phyloP scores from a whole-genome alignment of 2,797 vertebrate species.

The Thunnus albacares region DNA sequence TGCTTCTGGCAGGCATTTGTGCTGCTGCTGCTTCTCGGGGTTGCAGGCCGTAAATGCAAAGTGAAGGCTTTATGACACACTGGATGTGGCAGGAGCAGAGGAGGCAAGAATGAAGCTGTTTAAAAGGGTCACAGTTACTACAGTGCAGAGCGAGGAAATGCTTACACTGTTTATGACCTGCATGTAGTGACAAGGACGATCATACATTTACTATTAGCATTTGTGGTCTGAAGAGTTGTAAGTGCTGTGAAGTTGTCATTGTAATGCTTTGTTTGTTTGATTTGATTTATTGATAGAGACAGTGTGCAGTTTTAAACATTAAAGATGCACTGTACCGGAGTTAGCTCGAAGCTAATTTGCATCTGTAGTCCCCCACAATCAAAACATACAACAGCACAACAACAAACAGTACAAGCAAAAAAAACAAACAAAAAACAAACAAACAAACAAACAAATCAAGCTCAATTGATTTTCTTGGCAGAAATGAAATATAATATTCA shows the following conservation, averaged over 20 bases:
- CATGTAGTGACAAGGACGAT: conserved; percentile 10
- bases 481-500: no score
- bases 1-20: conserved; percentile 50
- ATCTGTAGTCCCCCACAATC: no score
- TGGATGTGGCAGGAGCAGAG: conserved; percentile 48
- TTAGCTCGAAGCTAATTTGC: no score
- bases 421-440: no score
- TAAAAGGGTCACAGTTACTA: conserved; percentile 44
- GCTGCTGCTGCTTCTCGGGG: conserved; percentile 41
- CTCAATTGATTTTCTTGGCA: no score
- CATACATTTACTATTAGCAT: conserved; percentile 31
- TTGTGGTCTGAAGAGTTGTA: conserved; percentile 12
- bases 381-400: no score
- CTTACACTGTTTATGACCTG: conserved; percentile 24
- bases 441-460: no score
- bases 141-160: not conserved
- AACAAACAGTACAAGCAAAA: no score
- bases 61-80: conserved; percentile 65
- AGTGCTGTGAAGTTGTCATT: not conserved
- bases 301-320: no score
- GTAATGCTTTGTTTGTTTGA: not conserved
- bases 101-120: conserved; percentile 50
- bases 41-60: conserved; percentile 57
- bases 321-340: no score
- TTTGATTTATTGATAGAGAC: no score